Evolutionary conservation across 2,888 invertebrate species (phyloP).

Genomic region (Drosophila macrothrix): DNA sequence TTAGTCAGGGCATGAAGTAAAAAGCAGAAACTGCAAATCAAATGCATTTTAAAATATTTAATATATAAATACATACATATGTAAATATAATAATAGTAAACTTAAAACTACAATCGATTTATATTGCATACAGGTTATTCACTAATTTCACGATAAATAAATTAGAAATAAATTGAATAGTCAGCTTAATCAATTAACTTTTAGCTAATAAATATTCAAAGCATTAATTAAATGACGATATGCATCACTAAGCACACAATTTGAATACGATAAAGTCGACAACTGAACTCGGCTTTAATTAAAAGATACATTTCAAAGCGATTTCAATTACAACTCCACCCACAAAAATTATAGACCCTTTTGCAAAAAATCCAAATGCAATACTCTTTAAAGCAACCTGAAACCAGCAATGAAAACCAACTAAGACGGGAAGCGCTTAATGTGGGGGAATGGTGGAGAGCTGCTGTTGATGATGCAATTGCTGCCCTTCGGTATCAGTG

Average conservation of each 20-base stretch:
- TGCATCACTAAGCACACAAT: background rate
- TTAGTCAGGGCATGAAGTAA: background rate
- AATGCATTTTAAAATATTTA: no score
- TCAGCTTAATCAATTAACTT: background rate
- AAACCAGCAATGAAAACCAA: constrained; percentile 3
- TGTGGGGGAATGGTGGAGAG: background rate
- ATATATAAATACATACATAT: no score
- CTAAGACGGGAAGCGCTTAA: background rate
- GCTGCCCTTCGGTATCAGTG: constrained; percentile 21
- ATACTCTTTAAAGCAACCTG: constrained; percentile 3
- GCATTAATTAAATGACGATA: background rate
- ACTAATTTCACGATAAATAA: background rate
- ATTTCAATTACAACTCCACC: constrained; percentile 41
- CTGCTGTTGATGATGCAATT: constrained; percentile 3
- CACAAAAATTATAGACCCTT: constrained; percentile 20
- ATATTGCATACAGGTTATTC: background rate
- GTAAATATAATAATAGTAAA: background rate
- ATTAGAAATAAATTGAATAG: background rate
- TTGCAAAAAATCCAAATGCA: background rate
- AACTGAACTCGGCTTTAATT: background rate
- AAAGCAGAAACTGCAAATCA: background rate
- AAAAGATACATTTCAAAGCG: background rate
- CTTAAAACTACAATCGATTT: background rate
- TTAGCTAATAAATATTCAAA: background rate
- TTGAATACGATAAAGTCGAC: background rate